Evolutionary conservation across 2,113 vertebrate species (phyloP).

Genomic region (Alligator mississippiensis): DNA sequence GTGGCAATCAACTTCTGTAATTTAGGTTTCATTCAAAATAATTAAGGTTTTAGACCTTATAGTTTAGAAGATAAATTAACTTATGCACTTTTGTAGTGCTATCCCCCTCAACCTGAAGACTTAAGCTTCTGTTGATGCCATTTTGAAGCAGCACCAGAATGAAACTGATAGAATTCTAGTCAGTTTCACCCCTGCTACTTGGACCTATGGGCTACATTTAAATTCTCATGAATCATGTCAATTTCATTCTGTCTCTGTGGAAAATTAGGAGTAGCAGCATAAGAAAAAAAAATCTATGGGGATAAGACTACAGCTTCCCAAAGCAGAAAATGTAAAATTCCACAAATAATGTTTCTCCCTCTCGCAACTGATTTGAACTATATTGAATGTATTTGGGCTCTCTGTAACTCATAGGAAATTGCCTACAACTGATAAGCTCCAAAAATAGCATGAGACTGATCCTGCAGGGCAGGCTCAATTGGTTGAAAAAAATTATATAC

Average conservation of each 20-base stretch:
- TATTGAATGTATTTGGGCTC: not conserved
- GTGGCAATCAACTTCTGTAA: not conserved
- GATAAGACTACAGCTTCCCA: not conserved
- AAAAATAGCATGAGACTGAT: slow-evolving; percentile 56
- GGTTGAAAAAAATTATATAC: not conserved
- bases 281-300: not conserved
- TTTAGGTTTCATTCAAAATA: not conserved
- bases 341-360: not conserved
- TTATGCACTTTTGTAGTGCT: not conserved
- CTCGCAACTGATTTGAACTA: not conserved
- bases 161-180: not conserved
- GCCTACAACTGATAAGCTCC: not conserved
- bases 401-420: slow-evolving; percentile 15
- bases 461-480: slow-evolving; percentile 1
- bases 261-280: not conserved
- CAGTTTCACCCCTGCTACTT: not conserved
- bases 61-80: rapidly evolving
- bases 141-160: not conserved
- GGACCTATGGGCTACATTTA: not conserved
- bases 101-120: not conserved
- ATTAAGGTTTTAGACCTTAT: not conserved
- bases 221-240: not conserved
- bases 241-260: not conserved
- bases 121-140: not conserved
- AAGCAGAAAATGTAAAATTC: not conserved